A percentile compares a stretch with the other conserved stretches of the same genome.
These are phyloP conservation scores for Drosophila stalkeri DNA, from an alignment of 2,888 invertebrate species.

Conservation along the genomic window DNA sequence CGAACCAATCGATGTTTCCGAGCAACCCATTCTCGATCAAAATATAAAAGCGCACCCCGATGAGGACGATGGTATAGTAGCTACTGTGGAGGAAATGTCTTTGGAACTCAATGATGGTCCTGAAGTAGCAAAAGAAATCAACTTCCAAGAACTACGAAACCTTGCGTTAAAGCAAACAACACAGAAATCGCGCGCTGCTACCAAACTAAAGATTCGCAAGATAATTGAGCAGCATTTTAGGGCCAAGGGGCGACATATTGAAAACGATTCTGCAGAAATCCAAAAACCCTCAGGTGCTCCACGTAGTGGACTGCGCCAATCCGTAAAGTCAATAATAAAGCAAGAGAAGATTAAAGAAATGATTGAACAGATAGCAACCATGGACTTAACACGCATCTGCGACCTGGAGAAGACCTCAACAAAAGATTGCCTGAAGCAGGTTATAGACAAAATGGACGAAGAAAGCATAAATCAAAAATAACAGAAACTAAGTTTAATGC, in stretches of 20 bases:
- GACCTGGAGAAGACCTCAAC: constrained; percentile 86
- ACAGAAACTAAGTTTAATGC: background rate
- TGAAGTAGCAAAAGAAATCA: constrained; percentile 78
- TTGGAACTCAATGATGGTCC: constrained; percentile 49
- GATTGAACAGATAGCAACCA: constrained; percentile 85
- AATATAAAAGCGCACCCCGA: constrained; percentile 43
- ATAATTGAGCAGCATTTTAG: constrained; percentile 83
- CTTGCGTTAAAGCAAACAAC: constrained; percentile 80
- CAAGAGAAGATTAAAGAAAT: constrained; percentile 85
- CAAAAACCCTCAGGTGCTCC: constrained; percentile 15
- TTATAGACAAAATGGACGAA: constrained; percentile 85
- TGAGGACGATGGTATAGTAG: constrained; percentile 76
- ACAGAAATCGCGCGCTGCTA: constrained; percentile 76
- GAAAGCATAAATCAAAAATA: constrained; percentile 53
- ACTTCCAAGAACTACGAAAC: constrained; percentile 82
- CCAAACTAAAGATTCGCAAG: constrained; percentile 82
- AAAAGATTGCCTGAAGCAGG: constrained; percentile 86
- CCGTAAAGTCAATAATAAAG: constrained; percentile 83
- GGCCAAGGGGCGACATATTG: constrained; percentile 81
- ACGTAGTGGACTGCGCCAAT: constrained; percentile 60
- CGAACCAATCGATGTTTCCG: background rate
- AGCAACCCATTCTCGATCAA: background rate
- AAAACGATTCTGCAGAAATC: constrained; percentile 74
- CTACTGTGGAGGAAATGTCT: constrained; percentile 67
- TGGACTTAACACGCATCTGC: constrained; percentile 86